These are phyloP conservation scores for Rhopilema esculentum DNA, from an alignment of 30 jellyfish, hydroid and myxozoan genomes.

Conservation along the genomic window DNA sequence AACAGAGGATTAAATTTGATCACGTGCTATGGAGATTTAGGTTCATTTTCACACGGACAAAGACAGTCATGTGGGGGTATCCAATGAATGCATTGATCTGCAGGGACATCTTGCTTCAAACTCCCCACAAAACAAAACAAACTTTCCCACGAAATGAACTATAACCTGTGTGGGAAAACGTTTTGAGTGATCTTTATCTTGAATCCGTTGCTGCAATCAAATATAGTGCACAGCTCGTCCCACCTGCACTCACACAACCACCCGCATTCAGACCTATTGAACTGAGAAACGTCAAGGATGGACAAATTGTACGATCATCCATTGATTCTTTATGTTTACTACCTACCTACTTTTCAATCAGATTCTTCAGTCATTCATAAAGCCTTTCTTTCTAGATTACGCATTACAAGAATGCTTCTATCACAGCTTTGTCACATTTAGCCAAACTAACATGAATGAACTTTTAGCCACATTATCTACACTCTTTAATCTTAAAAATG, in stretches of 20 bases:
- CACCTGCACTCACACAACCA: slow-evolving; percentile 50
- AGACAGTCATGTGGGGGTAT: too few relatives aligned
- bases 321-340: neutral
- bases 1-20: neutral
- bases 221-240: neutral
- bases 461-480: too few relatives aligned
- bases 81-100: neutral
- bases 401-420: too few relatives aligned
- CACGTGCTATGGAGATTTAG: neutral
- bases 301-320: neutral
- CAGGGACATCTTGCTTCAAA: neutral
- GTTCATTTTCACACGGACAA: neutral
- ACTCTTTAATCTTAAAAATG: too few relatives aligned
- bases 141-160: slow-evolving; percentile 54
- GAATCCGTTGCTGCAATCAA: slow-evolving; percentile 7
- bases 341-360: neutral
- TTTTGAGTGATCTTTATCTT: neutral
- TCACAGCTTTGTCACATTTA: too few relatives aligned
- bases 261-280: slow-evolving; percentile 31
- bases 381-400: neutral
- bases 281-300: neutral
- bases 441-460: too few relatives aligned
- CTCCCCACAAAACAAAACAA: slow-evolving; percentile 34
- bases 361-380: neutral
- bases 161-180: slow-evolving; percentile 71